Percentiles rank a stretch among this genome's conserved stretches.
These are phyloP conservation scores for Denticeps clupeoides DNA, from an alignment of 2,797 vertebrate species.

Conservation along the genomic window DNA sequence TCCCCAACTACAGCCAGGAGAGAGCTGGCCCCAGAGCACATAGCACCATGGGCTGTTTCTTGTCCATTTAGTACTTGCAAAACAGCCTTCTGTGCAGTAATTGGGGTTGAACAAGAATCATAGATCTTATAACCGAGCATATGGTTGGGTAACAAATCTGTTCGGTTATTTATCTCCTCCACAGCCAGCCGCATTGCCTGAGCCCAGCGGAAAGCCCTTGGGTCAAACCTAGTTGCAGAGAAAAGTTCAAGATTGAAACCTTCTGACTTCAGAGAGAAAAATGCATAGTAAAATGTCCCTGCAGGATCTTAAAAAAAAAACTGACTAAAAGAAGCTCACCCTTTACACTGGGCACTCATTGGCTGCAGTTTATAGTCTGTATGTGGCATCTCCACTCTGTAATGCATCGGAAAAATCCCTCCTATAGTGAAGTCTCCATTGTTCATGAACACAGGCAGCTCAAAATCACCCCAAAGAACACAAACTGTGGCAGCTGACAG, in stretches of 20 bases:
- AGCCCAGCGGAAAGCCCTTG: constrained; percentile 37
- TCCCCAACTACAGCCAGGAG: constrained; percentile 35
- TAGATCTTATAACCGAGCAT: constrained; percentile 39
- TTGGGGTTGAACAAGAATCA: constrained; percentile 39
- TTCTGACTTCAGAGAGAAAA: too few species aligned
- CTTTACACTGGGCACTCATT: constrained; percentile 27
- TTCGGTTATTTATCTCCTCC: constrained; percentile 37
- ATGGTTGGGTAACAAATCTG: constrained; percentile 28
- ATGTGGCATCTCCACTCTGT: constrained; percentile 29
- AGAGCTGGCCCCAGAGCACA: constrained; percentile 22
- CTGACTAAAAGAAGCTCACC: too few species aligned
- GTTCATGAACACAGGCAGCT: constrained; percentile 27
- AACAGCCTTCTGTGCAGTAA: constrained; percentile 33
- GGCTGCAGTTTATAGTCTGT: constrained; percentile 28
- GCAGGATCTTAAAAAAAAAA: too few species aligned
- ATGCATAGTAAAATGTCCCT: not conserved
- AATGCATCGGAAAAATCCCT: constrained; percentile 41
- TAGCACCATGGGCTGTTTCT: constrained; percentile 8
- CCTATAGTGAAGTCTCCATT: constrained; percentile 36
- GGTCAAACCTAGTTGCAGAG: constrained; percentile 31
- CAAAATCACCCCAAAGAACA: constrained; percentile 26
- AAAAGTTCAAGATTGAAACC: not conserved
- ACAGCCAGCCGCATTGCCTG: constrained; percentile 37
- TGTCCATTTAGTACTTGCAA: constrained; percentile 32
- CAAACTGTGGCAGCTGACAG: constrained; percentile 16